Percentiles rank a stretch among this genome's conserved stretches.
phyloP scores from a whole-genome alignment of 2,797 vertebrate genomes.

The Lithobates pipiens region DNA sequence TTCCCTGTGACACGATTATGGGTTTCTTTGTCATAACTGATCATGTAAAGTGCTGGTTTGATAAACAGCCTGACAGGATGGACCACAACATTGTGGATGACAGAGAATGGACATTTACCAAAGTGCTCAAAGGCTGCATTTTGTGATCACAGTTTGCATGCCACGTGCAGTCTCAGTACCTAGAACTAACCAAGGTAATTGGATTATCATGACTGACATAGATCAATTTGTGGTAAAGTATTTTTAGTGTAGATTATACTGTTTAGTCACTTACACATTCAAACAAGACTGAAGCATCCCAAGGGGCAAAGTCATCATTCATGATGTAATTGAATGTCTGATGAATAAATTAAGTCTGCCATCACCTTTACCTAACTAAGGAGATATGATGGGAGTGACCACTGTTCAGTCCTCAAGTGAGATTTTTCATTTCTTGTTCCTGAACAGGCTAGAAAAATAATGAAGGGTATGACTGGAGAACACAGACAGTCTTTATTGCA shows the following conservation, averaged over 20 bases:
- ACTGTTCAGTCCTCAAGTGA: background rate
- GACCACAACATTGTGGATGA: constrained; percentile 4
- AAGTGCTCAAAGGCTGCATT: background rate
- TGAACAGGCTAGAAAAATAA: no score
- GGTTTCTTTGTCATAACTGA: constrained; percentile 43
- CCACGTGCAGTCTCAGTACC: background rate
- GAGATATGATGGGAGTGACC: background rate
- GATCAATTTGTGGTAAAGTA: background rate
- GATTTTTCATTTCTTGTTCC: no score
- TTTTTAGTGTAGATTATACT: background rate
- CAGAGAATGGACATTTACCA: background rate
- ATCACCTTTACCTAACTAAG: background rate
- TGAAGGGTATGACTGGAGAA: no score
- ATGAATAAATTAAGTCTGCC: background rate
- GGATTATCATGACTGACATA: background rate
- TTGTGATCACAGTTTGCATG: background rate
- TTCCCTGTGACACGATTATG: constrained; percentile 9
- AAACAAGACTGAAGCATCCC: background rate
- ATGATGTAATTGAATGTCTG: background rate
- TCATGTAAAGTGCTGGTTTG: constrained; percentile 24
- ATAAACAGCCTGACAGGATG: constrained; percentile 19
- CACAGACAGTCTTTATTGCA: no score
- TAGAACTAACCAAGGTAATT: background rate
- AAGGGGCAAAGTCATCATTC: background rate
- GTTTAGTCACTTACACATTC: background rate